Base-by-base conservation (phyloP, 2,113 vertebrate species). In the Lota lota region DNA sequence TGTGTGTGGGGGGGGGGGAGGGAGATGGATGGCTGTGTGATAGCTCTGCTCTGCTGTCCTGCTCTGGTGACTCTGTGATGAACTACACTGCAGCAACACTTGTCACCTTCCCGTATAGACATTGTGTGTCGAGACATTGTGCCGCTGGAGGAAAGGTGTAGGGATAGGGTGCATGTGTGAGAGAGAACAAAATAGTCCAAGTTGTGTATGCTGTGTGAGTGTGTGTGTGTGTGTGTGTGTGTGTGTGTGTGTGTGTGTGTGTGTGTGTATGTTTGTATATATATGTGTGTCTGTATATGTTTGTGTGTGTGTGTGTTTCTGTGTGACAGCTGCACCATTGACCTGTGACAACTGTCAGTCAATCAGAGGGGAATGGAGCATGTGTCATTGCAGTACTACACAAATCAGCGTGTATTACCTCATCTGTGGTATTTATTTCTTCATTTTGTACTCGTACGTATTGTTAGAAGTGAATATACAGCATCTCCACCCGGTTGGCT, bases 31-130 rank as follows among this genome's bases (percentile, higher is more conserved):
- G 70, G 22, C 62, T 77, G 76, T 69, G 68, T 77, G 77, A 73
- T 73, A 64, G 75, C 28, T 66, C 15, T 5, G 67, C 75, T 64
- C 66, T 36, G 72, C 15, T 77, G 74, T 79, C 75, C 40, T 80
- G 61, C 75, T 76, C 80, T 59, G 70, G 71, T 69, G 75, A 75
- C 63, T 78, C 47, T 80, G 64, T 76, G 74, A 83, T 83, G 76
- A 82, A 82, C 64, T 85, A 57, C 68, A 65, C 63, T 77, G 78
- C 78, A 66, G 53, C 66, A 67, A 51, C 74, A 66, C 57, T 66
- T 81, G 79, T 80, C 77, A 79, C 79, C 73, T 61, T 18, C 21
- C 77, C 57, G 63, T 47, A 47, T 47, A 75, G 73, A 75, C 75
- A 76, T 66, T 70, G 66, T 50, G 10, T 81, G 75, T 73, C 79